Conservation (phyloP, 2,113 vertebrate genomes). For the Cyanoderma ruficeps region DNA sequence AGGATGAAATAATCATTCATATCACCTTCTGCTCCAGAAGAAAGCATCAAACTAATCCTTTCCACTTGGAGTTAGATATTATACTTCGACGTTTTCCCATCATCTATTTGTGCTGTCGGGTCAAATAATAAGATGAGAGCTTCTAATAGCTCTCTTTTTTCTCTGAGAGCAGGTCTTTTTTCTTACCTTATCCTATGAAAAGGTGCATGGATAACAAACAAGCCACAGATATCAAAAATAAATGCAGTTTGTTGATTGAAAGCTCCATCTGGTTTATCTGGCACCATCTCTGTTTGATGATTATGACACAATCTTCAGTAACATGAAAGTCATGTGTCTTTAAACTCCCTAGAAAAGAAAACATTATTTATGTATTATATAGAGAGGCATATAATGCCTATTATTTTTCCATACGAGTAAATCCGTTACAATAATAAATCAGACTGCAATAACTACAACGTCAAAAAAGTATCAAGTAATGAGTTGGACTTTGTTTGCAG, state of each 20-base stretch:
- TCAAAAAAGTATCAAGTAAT: neutral
- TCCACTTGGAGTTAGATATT: neutral
- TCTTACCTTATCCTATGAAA: neutral
- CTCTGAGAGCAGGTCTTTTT: neutral
- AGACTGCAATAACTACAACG: neutral
- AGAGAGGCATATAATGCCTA: neutral
- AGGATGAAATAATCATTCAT: neutral
- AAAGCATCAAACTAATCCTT: neutral
- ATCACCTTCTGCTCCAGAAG: neutral
- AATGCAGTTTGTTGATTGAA: slow-evolving; percentile 32
- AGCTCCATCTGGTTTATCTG: slow-evolving; percentile 47
- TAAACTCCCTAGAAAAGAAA: neutral
- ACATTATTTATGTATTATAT: neutral
- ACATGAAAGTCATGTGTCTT: neutral
- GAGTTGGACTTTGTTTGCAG: neutral
- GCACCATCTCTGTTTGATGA: neutral
- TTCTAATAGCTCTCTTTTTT: neutral
- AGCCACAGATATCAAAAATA: slow-evolving; percentile 27
- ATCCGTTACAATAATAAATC: neutral
- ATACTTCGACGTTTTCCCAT: neutral
- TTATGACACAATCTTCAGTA: neutral
- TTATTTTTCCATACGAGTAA: neutral
- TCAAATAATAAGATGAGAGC: neutral
- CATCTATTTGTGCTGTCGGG: neutral
- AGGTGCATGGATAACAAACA: slow-evolving; percentile 18